These are phyloP conservation scores for Pogonocichla stellata DNA, from an alignment of 2,113 vertebrate genomes.

Conservation along the genomic window DNA sequence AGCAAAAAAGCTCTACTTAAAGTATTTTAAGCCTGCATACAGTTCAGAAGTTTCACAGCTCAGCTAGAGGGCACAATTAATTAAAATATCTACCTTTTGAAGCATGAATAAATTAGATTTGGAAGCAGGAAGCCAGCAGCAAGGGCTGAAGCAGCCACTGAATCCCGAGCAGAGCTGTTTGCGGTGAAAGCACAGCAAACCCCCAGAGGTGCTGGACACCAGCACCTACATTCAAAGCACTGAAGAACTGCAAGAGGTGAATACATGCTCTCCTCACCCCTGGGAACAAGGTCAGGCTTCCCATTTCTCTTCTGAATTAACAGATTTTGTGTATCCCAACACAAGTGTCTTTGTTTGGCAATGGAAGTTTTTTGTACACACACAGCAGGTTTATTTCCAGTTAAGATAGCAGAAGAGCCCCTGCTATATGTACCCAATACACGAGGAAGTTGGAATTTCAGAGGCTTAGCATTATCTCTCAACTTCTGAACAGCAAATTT, in stretches of 20 bases:
- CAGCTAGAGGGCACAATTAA: conserved; percentile 15
- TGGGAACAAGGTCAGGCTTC: background rate
- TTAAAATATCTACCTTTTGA: conserved; percentile 18
- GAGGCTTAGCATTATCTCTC: background rate
- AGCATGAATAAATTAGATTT: conserved; percentile 16
- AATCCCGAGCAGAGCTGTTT: background rate
- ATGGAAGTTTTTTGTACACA: background rate
- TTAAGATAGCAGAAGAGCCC: background rate
- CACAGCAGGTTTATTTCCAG: background rate
- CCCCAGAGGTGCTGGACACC: background rate
- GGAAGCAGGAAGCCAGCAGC: background rate
- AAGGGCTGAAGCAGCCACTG: background rate
- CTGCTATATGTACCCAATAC: background rate
- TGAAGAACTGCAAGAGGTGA: background rate
- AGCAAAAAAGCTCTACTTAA: conserved; percentile 1
- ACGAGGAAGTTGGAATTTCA: background rate
- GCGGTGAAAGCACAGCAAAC: background rate
- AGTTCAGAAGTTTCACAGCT: background rate
- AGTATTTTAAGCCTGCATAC: background rate
- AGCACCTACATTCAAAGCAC: background rate
- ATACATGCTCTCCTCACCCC: background rate
- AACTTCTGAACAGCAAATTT: background rate
- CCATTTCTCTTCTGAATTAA: background rate
- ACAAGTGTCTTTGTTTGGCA: background rate
- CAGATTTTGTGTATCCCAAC: background rate